Evolutionary conservation across 2,888 invertebrate genomes (phyloP), one percentile per base, ranked within the genome.

Genomic region (Nasonia oneida): DNA sequence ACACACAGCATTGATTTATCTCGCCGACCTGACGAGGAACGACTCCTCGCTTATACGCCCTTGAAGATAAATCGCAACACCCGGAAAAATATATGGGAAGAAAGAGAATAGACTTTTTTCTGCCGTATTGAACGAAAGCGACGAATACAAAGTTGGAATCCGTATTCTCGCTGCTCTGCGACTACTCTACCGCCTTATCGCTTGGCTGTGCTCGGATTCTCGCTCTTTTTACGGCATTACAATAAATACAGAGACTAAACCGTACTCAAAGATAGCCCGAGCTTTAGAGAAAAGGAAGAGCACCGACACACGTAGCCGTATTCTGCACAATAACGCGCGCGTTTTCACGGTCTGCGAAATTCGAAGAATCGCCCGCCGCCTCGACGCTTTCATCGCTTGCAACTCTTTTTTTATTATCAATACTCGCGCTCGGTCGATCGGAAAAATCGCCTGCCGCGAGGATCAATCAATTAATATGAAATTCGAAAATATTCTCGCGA

Each of bases 381-480:
- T 61, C 57, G 10, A 23, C n/a, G 53, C 3, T 53, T 53, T 6
- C 53, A 53, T 18, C 53, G 18, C 5, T 53, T 18, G 5, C n/a
- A 3, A 1, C 3, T 10, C 2, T 3, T 8, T 67, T 67, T 64
- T 29, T 29, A 29, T 64, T 67, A 14, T 29, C 3, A 33, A 29
- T 12, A 14, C 39, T 8, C 14, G 39, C 39, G 71, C 39, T 15
- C 8, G n/a, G 10, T n/a, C 42, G 10, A 71, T n/a, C 10, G 18
- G n/a, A 10, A 42, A 71, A 71, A n/a, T 71, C 2, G 42, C 10
- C 42, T 4, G 29, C 29, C 42, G 47, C 23, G 2, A 14, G 4
- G 70, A 70, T 64, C 61, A 76, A 82, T 67, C 33, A 64, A 73
- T 61, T 61, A 81, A 64, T 82, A 82, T 29, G 29, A 82, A 75